Percentiles rank a stretch among this genome's conserved stretches.
Conservation (phyloP, 2,113 vertebrate species). For the Periophthalmodon schlosseri region DNA sequence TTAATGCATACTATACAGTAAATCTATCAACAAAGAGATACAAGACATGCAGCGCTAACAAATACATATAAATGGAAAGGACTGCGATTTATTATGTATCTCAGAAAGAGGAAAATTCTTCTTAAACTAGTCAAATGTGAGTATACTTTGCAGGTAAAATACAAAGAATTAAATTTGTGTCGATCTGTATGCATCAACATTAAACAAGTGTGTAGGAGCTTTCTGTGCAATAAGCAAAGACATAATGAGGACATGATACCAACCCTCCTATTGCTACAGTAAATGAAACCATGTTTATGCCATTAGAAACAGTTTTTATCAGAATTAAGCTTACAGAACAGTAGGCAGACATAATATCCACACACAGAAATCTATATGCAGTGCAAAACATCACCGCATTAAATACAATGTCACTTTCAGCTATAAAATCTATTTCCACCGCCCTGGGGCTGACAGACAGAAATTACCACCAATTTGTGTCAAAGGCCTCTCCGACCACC, state of each 20-base stretch:
- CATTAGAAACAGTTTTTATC: background rate
- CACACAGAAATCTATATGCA: background rate
- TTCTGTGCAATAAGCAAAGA: background rate
- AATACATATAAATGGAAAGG: background rate
- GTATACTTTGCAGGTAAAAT: background rate
- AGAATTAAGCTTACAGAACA: background rate
- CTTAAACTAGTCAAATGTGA: no score
- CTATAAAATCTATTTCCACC: no score
- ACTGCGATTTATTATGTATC: no score
- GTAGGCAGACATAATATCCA: background rate
- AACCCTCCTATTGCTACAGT: background rate
- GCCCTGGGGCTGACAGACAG: no score
- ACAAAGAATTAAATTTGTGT: background rate
- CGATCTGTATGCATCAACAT: background rate
- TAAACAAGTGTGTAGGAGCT: background rate
- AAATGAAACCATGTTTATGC: background rate
- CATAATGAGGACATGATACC: background rate
- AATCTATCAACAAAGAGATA: background rate
- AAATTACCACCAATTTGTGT: no score
- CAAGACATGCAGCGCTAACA: background rate
- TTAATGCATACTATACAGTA: constrained; percentile 14
- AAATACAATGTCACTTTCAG: background rate
- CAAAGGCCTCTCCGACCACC: no score
- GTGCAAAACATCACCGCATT: background rate
- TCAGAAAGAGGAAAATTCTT: no score